A percentile compares a stretch with the other conserved stretches of the same genome.
Conservation (phyloP, 2,888 invertebrate species). For the Cristatella mucedo region DNA sequence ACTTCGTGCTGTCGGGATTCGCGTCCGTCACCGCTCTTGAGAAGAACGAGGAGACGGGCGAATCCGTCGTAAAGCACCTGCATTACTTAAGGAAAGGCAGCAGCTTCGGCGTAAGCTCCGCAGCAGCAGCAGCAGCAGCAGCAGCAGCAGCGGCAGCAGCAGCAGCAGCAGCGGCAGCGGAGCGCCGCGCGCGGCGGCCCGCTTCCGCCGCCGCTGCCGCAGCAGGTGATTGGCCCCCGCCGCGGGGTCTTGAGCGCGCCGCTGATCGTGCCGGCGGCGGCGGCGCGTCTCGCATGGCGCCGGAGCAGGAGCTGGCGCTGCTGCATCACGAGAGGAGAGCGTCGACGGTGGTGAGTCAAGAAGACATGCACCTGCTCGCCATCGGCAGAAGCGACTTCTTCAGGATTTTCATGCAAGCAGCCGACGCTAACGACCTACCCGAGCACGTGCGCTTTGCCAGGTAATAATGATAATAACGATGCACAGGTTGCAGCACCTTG, state of each 20-base stretch:
- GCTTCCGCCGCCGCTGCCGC: no score
- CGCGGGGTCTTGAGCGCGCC: no score
- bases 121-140: conserved; percentile 23
- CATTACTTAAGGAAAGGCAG: conserved; percentile 24
- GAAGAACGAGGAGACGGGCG: conserved; percentile 4
- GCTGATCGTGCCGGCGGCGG: no score
- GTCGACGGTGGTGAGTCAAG: conserved; percentile 34
- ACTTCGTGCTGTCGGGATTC: conserved; percentile 32
- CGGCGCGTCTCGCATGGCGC: no score
- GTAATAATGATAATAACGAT: no score
- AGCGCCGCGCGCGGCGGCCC: no score
- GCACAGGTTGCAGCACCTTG: no score
- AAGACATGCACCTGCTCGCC: conserved; percentile 27
- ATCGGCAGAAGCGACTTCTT: conserved; percentile 33
- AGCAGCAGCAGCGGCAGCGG: conserved; percentile 27
- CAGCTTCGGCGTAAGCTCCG: conserved; percentile 29
- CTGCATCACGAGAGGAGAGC: conserved; percentile 29
- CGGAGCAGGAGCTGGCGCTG: conserved; percentile 21
- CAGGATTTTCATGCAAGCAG: conserved; percentile 30
- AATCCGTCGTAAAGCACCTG: not conserved
- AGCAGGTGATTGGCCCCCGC: no score
- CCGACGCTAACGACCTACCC: conserved; percentile 22
- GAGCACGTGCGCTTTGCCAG: conserved; percentile 29
- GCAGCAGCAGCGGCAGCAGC: conserved; percentile 20
- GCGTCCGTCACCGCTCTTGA: conserved; percentile 1